A percentile compares a stretch with the other conserved stretches of the same genome.
Conservation (phyloP, 1,140 invertebrate species). For the Lethocerus indicus region DNA sequence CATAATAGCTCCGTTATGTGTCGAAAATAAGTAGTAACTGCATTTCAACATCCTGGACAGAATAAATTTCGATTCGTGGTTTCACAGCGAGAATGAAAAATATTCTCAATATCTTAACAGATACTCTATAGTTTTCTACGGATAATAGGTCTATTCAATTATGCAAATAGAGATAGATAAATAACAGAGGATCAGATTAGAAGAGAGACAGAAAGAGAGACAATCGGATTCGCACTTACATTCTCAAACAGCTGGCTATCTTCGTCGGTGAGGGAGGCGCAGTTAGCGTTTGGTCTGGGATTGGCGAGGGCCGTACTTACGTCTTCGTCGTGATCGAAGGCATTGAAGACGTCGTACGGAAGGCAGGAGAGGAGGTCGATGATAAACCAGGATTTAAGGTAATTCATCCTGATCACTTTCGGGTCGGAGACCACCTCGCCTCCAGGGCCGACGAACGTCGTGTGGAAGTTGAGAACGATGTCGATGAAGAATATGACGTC, state of each 20-base stretch:
- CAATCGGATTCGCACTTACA: slow-evolving; percentile 13
- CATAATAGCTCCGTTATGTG: too few relatives aligned
- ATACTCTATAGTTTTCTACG: too few relatives aligned
- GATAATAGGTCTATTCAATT: too few relatives aligned
- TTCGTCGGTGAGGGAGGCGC: slow-evolving; percentile 11
- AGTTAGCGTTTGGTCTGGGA: too few relatives aligned
- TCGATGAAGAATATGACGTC: slow-evolving; percentile 99
- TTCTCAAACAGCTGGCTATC: slow-evolving; percentile 11
- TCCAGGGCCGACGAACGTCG: slow-evolving; percentile 96
- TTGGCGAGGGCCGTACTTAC: slow-evolving; percentile 60
- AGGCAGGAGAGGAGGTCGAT: slow-evolving; percentile 98
- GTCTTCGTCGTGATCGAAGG: slow-evolving; percentile 98
- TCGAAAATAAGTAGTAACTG: too few relatives aligned
- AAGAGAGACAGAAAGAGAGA: too few relatives aligned
- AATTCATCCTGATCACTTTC: slow-evolving; percentile 95
- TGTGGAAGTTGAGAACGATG: slow-evolving; percentile 99
- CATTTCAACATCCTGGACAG: too few relatives aligned
- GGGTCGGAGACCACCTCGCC: slow-evolving; percentile 97
- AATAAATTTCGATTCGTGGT: too few relatives aligned
- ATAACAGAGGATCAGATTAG: too few relatives aligned
- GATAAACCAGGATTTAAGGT: slow-evolving; percentile 98
- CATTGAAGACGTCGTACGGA: slow-evolving; percentile 99
- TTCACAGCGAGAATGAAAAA: too few relatives aligned
- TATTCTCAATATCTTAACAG: too few relatives aligned
- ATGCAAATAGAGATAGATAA: too few relatives aligned